A percentile compares a stretch with the other conserved stretches of the same genome.
phyloP scores from a whole-genome alignment of 2,113 vertebrate species.

The Capreolus pygargus region DNA sequence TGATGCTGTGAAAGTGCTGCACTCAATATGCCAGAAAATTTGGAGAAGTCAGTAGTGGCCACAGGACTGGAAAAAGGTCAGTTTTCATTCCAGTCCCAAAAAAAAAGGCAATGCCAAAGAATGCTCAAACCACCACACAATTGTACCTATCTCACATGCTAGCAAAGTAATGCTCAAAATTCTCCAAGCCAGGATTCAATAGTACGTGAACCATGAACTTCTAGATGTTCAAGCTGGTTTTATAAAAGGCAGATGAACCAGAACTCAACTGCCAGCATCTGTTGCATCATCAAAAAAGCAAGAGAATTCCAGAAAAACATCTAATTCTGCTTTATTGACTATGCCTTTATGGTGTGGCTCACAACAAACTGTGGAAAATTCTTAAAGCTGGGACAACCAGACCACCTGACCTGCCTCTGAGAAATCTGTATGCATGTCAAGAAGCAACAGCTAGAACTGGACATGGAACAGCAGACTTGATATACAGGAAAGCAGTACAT shows the following conservation, averaged over 20 bases:
- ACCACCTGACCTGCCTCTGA: background rate
- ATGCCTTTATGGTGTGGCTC: background rate
- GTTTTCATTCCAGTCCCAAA: background rate
- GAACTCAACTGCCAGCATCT: background rate
- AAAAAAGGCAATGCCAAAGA: background rate
- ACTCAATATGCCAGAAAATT: background rate
- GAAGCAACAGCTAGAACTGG: background rate
- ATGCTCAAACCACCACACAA: background rate
- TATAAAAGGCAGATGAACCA: background rate
- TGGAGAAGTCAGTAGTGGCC: background rate
- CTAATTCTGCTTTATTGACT: background rate
- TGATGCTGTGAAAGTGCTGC: background rate
- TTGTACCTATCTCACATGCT: background rate
- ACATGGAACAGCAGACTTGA: background rate
- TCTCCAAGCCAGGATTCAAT: background rate
- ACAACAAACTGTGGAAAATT: background rate
- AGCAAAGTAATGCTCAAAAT: background rate
- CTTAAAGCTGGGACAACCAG: background rate
- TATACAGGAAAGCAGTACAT: background rate
- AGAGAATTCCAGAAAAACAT: background rate
- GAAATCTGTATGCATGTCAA: background rate
- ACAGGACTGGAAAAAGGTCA: background rate
- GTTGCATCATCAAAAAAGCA: rapidly evolving
- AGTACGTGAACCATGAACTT: background rate
- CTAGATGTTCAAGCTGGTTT: background rate